Evolutionary conservation across 37 sponge, comb jelly and placozoan genomes (phyloP).

Genomic region (Cladorhizidae sp.): DNA sequence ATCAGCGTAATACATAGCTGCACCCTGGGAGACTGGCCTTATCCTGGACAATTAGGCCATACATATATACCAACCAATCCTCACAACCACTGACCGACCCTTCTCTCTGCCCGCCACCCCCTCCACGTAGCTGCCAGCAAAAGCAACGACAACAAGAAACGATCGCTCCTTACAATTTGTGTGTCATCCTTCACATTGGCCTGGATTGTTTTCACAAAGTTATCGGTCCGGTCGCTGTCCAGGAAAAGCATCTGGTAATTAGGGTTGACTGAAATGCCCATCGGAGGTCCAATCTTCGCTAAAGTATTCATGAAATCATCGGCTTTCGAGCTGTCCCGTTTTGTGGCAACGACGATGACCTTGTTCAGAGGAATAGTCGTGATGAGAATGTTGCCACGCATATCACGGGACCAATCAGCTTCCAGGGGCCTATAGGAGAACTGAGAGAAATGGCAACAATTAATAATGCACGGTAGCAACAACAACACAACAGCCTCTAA

Average conservation of each 20-base stretch:
- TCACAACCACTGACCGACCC: no score
- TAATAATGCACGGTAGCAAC: not conserved
- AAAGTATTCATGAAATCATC: conserved; percentile 71
- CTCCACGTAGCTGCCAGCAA: no score
- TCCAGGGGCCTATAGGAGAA: conserved; percentile 40
- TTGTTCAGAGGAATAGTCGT: conserved; percentile 34
- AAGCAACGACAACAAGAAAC: no score
- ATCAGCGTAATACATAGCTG: no score
- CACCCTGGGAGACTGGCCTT: no score
- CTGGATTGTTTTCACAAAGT: conserved; percentile 54
- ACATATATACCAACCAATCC: no score
- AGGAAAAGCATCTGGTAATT: conserved; percentile 38
- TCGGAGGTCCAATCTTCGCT: conserved; percentile 76
- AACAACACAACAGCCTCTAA: not conserved
- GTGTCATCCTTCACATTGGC: conserved; percentile 8
- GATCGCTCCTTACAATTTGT: conserved; percentile 59
- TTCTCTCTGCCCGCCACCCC: no score
- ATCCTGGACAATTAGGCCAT: no score
- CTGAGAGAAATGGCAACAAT: conserved; percentile 1
- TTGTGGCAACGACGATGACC: conserved; percentile 67
- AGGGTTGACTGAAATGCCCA: conserved; percentile 67
- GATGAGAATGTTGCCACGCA: conserved; percentile 73
- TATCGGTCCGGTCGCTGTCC: conserved; percentile 80
- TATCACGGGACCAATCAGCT: conserved; percentile 83
- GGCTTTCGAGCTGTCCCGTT: conserved; percentile 54